Percentiles rank a stretch among this genome's conserved stretches.
These are phyloP conservation scores for Noctuana brunneofusca DNA, from an alignment of 2,888 invertebrate species.

Conservation along the genomic window DNA sequence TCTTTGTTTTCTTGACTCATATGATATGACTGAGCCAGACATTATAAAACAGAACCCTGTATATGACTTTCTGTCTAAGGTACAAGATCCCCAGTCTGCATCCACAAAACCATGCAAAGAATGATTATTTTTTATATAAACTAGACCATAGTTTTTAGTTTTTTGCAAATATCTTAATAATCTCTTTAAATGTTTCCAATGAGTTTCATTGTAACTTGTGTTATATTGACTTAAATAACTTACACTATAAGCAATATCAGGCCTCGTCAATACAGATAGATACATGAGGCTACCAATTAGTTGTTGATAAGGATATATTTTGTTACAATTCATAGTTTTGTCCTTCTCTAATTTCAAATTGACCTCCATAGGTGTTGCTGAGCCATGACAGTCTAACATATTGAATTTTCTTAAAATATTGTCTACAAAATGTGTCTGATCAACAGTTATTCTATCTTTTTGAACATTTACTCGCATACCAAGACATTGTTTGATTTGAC, in stretches of 20 bases:
- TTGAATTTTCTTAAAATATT: constrained; percentile 37
- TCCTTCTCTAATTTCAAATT: constrained; percentile 35
- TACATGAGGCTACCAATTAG: constrained; percentile 2
- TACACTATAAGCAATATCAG: background rate
- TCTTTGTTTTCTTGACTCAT: constrained; percentile 46
- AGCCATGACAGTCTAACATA: constrained; percentile 32
- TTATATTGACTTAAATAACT: constrained; percentile 23
- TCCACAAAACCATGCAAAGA: constrained; percentile 27
- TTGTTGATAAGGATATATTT: constrained; percentile 5
- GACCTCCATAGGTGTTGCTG: constrained; percentile 37
- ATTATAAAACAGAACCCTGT: constrained; percentile 44
- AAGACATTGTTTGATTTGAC: constrained; percentile 39
- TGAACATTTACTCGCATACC: constrained; percentile 30
- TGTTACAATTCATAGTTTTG: background rate
- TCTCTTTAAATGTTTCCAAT: constrained; percentile 20
- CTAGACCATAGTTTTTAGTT: constrained; percentile 27
- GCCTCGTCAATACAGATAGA: background rate
- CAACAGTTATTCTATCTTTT: constrained; percentile 19
- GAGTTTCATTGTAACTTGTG: constrained; percentile 18
- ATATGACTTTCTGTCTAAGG: constrained; percentile 27
- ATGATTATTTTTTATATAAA: constrained; percentile 15
- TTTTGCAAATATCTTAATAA: constrained; percentile 22
- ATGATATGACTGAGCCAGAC: constrained; percentile 44
- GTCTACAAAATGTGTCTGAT: constrained; percentile 37
- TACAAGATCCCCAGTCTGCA: constrained; percentile 28